Evolutionary conservation across 2,888 invertebrate species (phyloP), one percentile per base, ranked within the genome.

Genomic region (Eustalomyia histrio): DNA sequence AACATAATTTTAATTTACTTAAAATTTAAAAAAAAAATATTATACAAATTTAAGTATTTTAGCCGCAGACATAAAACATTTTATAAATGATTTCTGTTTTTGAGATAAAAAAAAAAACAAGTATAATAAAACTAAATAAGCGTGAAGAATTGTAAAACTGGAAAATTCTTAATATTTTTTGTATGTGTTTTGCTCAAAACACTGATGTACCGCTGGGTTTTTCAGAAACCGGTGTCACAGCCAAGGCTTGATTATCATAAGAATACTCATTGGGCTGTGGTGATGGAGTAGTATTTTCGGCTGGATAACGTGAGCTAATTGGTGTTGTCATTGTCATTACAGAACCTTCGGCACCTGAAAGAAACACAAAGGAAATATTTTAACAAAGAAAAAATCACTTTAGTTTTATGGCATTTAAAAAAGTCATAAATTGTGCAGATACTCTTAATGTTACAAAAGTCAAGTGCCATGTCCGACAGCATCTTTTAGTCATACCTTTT

Each of bases 231-330:
- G 93, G 92, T 14, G 94, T 94, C 80, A 94, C 93, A 14, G 94
- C 94, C 93, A 96, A 93, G 0, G 93, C 95, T 87, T 94, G 94
- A 89, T 96, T 96, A 86, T 95, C 95, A 87, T 95, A 95, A 0
- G 95, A 94, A 85, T 95, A 95, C 85, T 95, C 95, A 52, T 94
- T 90, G 6, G 86, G 83, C 4, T 86, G 84, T 9, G 88, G 88
- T 0, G 95, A 94, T 2, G 94, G 93, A 1, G 95, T 94, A 0
- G 94, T 93, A 83, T 95, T 95, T 88, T 96, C 95, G 17, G 95
- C 95, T 0, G 95, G 95, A 85, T 95, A 93, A 76, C 95, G 92
- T 79, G 93, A 93, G 83, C 94, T 94, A 0, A 95, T 91, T 0
- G 94, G 93, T 6, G 95, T 95, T 84, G 94, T 94, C 60, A 94